Conservation (phyloP, 2,797 vertebrate species). For the Ptychadena robeensis region DNA sequence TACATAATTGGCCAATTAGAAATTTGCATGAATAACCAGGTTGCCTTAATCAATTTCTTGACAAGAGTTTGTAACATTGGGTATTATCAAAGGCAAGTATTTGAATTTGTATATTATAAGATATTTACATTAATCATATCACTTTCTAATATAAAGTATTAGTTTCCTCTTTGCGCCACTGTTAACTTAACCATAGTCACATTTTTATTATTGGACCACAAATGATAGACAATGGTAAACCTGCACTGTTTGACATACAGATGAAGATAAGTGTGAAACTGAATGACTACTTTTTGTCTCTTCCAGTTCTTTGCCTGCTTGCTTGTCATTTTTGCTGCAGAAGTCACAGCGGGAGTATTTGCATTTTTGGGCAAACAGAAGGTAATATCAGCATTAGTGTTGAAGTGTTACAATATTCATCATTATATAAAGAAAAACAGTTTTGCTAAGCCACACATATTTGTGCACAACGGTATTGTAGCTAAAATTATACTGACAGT, state of each 20-base stretch:
- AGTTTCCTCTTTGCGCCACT: no score
- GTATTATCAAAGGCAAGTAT: no score
- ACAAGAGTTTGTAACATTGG: no score
- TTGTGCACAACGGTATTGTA: neutral
- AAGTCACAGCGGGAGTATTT: conserved; percentile 92
- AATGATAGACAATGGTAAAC: neutral
- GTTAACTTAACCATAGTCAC: neutral
- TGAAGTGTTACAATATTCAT: no score
- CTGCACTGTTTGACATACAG: neutral
- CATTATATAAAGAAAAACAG: no score
- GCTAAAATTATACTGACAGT: neutral
- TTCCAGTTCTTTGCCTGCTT: conserved; percentile 93
- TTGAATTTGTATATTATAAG: no score
- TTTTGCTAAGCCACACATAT: neutral
- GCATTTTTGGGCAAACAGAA: conserved; percentile 89
- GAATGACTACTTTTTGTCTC: conserved; percentile 61
- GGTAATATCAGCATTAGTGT: conserved; percentile 76
- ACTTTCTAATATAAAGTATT: no score
- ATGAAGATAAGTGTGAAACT: no score
- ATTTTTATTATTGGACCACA: neutral
- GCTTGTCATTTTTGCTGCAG: conserved; percentile 94
- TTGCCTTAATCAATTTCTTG: no score
- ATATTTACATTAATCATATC: no score
- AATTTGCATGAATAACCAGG: no score
- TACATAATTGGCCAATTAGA: no score